Conservation (phyloP, 2,113 vertebrate genomes). For the Lasiurus cinereus region DNA sequence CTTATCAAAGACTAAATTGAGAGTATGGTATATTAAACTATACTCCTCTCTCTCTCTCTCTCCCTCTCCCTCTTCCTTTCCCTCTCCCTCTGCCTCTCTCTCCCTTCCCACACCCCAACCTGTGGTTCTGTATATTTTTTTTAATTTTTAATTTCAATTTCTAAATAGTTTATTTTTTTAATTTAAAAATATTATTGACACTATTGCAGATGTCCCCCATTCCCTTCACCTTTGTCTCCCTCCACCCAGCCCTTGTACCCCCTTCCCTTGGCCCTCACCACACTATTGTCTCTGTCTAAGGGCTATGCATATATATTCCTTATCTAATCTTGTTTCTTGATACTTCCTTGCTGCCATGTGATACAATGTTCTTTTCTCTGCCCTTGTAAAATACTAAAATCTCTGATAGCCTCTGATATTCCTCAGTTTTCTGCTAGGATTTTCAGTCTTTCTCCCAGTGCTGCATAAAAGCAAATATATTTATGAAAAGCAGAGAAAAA, state of each 20-base stretch:
- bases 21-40: background rate
- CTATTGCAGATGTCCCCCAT: too few species aligned
- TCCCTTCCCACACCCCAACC: accelerated
- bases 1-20: background rate
- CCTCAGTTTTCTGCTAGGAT: background rate
- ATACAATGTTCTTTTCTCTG: background rate
- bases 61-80: too few species aligned
- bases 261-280: too few species aligned
- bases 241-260: too few species aligned
- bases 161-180: too few species aligned
- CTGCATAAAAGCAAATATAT: background rate
- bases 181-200: too few species aligned
- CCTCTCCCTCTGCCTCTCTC: too few species aligned
- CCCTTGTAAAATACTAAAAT: background rate
- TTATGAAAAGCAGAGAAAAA: background rate
- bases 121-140: too few species aligned
- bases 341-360: background rate
- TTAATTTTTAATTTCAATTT: too few species aligned
- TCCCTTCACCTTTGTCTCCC: too few species aligned
- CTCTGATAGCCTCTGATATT: background rate
- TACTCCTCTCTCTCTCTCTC: background rate
- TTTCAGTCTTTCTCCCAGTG: background rate
- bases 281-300: too few species aligned
- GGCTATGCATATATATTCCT: too few species aligned
- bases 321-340: background rate